A percentile compares a stretch with the other conserved stretches of the same genome.
These are phyloP conservation scores for Phortica okadai DNA, from an alignment of 2,888 invertebrate genomes.

Conservation along the genomic window DNA sequence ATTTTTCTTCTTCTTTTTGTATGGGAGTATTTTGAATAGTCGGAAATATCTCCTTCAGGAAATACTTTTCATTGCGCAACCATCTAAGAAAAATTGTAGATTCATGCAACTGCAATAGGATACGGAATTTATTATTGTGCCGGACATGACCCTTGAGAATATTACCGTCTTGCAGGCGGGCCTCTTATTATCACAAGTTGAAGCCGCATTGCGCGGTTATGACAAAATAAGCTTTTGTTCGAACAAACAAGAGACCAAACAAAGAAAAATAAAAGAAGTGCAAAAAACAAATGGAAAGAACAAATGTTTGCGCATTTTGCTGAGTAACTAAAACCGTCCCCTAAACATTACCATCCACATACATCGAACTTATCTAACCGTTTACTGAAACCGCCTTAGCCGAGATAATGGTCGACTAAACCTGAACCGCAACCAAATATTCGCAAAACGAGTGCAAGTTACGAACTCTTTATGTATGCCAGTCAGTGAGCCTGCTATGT, in stretches of 20 bases:
- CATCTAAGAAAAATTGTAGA: constrained; percentile 16
- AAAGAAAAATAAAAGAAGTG: background rate
- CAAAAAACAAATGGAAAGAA: background rate
- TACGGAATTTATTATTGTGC: background rate
- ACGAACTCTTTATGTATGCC: too few species aligned
- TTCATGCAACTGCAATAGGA: background rate
- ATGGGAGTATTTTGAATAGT: background rate
- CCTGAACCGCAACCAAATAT: background rate
- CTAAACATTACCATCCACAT: background rate
- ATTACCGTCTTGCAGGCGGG: background rate
- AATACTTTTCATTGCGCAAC: background rate
- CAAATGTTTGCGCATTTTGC: constrained; percentile 20
- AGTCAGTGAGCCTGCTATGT: too few species aligned
- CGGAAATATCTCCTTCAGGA: too few species aligned
- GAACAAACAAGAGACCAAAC: background rate
- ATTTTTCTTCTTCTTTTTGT: background rate
- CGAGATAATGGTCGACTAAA: background rate
- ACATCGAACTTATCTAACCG: background rate
- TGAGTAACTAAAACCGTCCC: background rate
- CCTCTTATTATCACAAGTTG: background rate
- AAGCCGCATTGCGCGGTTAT: constrained; percentile 12
- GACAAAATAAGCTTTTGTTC: constrained; percentile 25
- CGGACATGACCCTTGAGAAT: background rate
- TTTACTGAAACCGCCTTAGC: background rate
- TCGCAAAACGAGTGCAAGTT: background rate